These are phyloP conservation scores for Troides oblongomaculatus DNA, from an alignment of 2,888 invertebrate species.

Conservation along the genomic window DNA sequence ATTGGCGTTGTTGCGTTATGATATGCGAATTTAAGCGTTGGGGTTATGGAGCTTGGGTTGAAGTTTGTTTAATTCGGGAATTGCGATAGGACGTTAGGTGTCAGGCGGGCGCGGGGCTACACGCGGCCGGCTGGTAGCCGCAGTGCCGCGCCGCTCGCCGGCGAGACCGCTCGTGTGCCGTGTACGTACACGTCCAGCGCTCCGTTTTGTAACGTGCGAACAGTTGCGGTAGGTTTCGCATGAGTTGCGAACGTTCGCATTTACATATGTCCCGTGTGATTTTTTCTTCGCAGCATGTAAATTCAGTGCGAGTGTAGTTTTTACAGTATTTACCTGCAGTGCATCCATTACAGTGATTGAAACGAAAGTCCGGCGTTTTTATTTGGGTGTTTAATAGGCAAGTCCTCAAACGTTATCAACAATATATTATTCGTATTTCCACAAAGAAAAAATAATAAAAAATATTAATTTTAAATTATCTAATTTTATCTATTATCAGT, in stretches of 20 bases:
- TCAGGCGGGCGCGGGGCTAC: constrained; percentile 50
- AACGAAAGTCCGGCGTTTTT: constrained; percentile 33
- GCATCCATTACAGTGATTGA: constrained; percentile 31
- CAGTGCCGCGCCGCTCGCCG: constrained; percentile 72
- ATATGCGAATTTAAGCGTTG: constrained; percentile 40
- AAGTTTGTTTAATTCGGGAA: constrained; percentile 39
- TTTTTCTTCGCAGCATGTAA: constrained; percentile 41
- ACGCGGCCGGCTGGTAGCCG: constrained; percentile 70
- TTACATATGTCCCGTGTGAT: constrained; percentile 40
- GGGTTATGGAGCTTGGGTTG: constrained; percentile 35
- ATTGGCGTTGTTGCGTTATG: constrained; percentile 55
- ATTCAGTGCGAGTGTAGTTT: constrained; percentile 33
- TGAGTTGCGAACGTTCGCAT: constrained; percentile 46
- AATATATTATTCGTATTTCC: constrained; percentile 26
- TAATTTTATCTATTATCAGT: too few species aligned
- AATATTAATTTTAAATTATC: neutral
- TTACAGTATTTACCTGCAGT: constrained; percentile 30
- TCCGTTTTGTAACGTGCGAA: constrained; percentile 53
- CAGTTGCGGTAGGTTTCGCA: constrained; percentile 67
- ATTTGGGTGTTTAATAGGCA: constrained; percentile 31
- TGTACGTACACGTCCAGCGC: constrained; percentile 37
- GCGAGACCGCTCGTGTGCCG: constrained; percentile 54
- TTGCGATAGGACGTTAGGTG: constrained; percentile 58
- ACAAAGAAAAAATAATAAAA: neutral
- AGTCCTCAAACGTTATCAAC: constrained; percentile 29